Evolutionary conservation across 2,888 invertebrate genomes (phyloP).

Genomic region (Caenorhabditis angaria): DNA sequence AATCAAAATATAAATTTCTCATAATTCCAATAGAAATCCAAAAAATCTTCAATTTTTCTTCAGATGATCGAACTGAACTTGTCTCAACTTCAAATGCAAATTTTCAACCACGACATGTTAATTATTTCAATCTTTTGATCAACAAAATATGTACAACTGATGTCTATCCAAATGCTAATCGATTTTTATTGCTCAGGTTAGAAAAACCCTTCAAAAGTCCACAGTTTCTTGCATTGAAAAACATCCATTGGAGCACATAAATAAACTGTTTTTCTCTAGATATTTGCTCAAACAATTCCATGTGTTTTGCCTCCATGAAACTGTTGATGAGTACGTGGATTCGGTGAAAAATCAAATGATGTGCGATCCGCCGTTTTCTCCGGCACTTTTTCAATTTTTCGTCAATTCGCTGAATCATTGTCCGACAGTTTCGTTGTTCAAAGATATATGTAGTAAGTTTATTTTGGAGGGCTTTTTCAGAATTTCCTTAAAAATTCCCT

Average conservation of each 20-base stretch:
- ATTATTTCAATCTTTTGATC: conserved; percentile 49
- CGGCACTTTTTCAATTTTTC: conserved; percentile 46
- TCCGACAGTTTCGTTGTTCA: conserved; percentile 43
- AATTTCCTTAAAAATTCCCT: too few relatives aligned
- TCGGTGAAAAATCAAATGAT: conserved; percentile 42
- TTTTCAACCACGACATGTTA: conserved; percentile 46
- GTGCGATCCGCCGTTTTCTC: conserved; percentile 43
- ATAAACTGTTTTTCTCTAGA: conserved; percentile 18
- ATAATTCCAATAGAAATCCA: background rate
- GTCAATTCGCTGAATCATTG: conserved; percentile 47
- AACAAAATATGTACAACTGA: conserved; percentile 39
- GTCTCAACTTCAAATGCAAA: conserved; percentile 23
- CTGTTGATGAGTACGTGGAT: conserved; percentile 43
- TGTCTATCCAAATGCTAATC: conserved; percentile 48
- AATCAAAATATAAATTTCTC: too few relatives aligned
- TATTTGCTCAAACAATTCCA: conserved; percentile 55
- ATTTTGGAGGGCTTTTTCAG: too few relatives aligned
- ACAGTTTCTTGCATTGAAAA: too few relatives aligned
- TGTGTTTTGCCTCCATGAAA: conserved; percentile 46
- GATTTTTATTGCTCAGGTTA: conserved; percentile 47
- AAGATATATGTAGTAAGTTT: conserved; percentile 42
- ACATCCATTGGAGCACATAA: background rate
- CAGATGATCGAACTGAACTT: conserved; percentile 38
- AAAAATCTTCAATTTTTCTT: conserved; percentile 4
- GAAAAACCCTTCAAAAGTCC: background rate